A percentile compares a stretch with the other conserved stretches of the same genome.
Conservation (phyloP, 2,888 invertebrate genomes). For the Nomada fucata region DNA sequence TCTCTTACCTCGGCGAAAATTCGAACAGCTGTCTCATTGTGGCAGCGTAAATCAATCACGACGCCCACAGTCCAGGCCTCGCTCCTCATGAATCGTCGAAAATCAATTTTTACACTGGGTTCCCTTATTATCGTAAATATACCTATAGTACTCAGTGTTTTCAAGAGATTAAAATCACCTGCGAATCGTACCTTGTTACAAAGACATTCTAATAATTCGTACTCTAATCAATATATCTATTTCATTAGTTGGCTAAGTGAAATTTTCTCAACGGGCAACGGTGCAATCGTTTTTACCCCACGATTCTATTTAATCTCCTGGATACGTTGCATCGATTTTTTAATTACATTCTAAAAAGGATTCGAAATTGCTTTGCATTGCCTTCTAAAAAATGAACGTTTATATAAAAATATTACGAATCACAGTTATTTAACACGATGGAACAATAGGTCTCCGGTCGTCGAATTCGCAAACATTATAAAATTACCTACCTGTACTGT, state of each 20-base stretch:
- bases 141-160: constrained; percentile 66
- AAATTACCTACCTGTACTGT: constrained; percentile 54
- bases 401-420: not conserved
- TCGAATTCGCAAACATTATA: not conserved
- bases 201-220: not conserved
- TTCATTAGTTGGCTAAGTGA: no score
- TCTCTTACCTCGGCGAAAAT: constrained; percentile 62
- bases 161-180: constrained; percentile 71
- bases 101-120: constrained; percentile 57
- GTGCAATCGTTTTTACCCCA: no score
- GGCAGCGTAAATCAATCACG: constrained; percentile 74
- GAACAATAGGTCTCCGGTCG: no score
- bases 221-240: not conserved
- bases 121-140: constrained; percentile 69
- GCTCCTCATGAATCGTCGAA: constrained; percentile 63
- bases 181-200: not conserved
- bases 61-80: constrained; percentile 68
- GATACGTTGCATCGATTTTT: not conserved
- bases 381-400: not conserved
- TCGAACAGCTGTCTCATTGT: constrained; percentile 42
- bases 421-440: no score
- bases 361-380: no score
- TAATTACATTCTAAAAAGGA: not conserved
- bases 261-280: no score
- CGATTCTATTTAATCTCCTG: no score